phyloP scores from a whole-genome alignment of 92 coral and sea anemone genomes.

The Hydrozoanthus gracilis region DNA sequence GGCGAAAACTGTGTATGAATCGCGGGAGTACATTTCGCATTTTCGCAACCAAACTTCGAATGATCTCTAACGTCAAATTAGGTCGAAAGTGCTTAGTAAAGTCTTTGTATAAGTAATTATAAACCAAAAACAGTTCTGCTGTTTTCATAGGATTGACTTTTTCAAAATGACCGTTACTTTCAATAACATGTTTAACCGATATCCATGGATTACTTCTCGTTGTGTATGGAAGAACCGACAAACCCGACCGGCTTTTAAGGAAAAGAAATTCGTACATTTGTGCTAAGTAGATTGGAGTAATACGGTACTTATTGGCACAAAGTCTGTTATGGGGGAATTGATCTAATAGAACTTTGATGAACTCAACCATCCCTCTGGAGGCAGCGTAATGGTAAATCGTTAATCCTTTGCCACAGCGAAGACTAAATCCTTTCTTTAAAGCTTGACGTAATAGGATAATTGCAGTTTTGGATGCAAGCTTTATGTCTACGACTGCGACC shows the following conservation, averaged over 20 bases:
- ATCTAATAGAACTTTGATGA: neutral
- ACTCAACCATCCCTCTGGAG: conserved; percentile 11
- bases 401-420: conserved; percentile 1
- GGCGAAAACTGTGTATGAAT: too few relatives aligned
- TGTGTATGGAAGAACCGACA: neutral
- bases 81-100: neutral
- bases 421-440: neutral
- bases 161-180: too few relatives aligned
- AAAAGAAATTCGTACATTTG: neutral
- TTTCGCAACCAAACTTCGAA: conserved; percentile 17
- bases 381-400: conserved; percentile 23
- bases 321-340: neutral
- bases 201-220: neutral
- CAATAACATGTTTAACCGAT: too few relatives aligned
- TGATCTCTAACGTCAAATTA: neutral
- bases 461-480: conserved; percentile 22
- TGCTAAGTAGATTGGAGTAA: conserved; percentile 20
- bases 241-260: neutral
- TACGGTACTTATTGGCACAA: neutral
- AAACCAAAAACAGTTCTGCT: conserved; percentile 18
- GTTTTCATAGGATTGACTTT: neutral
- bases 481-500: neutral
- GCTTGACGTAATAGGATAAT: neutral
- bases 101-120: neutral
- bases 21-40: neutral